Conservation (phyloP, 2,888 invertebrate genomes). For the Sturmia bella region DNA sequence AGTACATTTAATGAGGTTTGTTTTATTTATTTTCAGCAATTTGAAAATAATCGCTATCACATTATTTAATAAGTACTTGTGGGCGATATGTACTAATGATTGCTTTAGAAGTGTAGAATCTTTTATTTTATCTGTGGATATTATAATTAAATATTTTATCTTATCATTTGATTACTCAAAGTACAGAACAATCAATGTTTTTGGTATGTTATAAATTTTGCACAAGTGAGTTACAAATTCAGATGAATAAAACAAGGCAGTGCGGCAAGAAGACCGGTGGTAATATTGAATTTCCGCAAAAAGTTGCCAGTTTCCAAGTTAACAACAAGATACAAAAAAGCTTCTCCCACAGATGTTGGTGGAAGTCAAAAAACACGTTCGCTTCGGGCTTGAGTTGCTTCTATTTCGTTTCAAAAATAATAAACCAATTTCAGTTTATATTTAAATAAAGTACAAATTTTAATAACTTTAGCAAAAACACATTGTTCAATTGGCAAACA, state of each 20-base stretch:
- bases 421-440: slow-evolving; percentile 12
- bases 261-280: no score
- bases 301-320: no score
- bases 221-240: no score
- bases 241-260: no score
- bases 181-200: no score
- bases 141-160: slow-evolving; percentile 10
- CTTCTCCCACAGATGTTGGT: no score
- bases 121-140: neutral
- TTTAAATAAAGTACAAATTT: slow-evolving; percentile 15
- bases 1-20: neutral
- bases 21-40: neutral
- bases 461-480: slow-evolving; percentile 26
- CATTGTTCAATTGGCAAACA: slow-evolving; percentile 9
- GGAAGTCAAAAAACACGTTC: no score
- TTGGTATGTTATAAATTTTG: no score
- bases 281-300: no score
- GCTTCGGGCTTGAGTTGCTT: no score
- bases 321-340: no score
- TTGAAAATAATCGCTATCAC: slow-evolving; percentile 1
- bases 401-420: neutral
- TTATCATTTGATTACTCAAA: slow-evolving; percentile 38
- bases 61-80: slow-evolving; percentile 13
- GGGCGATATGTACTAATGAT: neutral
- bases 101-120: neutral